A percentile compares a stretch with the other conserved stretches of the same genome.
phyloP scores from a whole-genome alignment of 2,888 invertebrate species.

The Leptopilina syphax region DNA sequence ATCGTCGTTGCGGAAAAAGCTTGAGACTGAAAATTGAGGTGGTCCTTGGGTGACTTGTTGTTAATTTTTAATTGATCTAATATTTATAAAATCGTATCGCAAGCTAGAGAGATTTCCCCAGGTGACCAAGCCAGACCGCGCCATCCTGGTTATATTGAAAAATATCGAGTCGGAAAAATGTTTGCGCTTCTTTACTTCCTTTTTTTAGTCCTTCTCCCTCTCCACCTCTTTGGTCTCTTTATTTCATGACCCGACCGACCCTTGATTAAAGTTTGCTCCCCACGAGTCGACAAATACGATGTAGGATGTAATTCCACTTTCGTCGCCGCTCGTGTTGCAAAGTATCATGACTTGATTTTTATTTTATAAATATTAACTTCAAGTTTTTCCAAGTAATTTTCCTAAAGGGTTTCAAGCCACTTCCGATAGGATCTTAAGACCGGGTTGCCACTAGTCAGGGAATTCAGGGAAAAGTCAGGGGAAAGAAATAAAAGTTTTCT shows the following conservation, averaged over 20 bases:
- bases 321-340: slow-evolving; percentile 35
- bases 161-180: slow-evolving; percentile 68
- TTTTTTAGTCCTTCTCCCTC: slow-evolving; percentile 45
- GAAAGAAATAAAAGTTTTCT: no score
- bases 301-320: slow-evolving; percentile 53
- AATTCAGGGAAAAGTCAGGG: no score
- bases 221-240: slow-evolving; percentile 47
- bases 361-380: slow-evolving; percentile 16
- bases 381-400: no score
- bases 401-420: no score
- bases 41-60: slow-evolving; percentile 52
- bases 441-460: no score
- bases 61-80: slow-evolving; percentile 72
- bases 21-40: slow-evolving; percentile 30
- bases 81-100: slow-evolving; percentile 69
- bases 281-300: slow-evolving; percentile 59
- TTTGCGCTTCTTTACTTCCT: slow-evolving; percentile 60
- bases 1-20: neutral
- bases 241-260: slow-evolving; percentile 50
- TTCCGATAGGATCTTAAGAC: no score
- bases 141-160: slow-evolving; percentile 69
- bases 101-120: slow-evolving; percentile 70
- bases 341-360: slow-evolving; percentile 36
- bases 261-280: slow-evolving; percentile 68
- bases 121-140: slow-evolving; percentile 66